These are phyloP conservation scores for Echinops telfairi DNA, from an alignment of 2,113 vertebrate genomes.

Conservation along the genomic window DNA sequence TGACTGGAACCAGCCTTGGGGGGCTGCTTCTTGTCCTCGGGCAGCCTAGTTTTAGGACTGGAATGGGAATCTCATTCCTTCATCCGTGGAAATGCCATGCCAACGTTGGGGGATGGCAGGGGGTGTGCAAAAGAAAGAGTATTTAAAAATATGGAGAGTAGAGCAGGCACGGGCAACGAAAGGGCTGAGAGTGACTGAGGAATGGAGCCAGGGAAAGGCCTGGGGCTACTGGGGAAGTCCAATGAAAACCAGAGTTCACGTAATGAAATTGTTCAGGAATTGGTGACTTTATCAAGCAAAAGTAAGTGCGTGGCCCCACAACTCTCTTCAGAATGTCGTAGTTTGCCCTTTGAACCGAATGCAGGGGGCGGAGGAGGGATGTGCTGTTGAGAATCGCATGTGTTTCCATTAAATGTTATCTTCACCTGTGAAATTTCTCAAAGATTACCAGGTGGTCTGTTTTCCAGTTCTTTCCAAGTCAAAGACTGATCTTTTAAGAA, in stretches of 20 bases:
- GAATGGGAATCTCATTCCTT: background rate
- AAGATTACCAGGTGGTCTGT: background rate
- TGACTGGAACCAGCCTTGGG: background rate
- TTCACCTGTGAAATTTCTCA: constrained; percentile 34
- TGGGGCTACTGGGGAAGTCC: background rate
- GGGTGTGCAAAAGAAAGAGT: background rate
- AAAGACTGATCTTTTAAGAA: background rate
- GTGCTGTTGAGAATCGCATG: background rate
- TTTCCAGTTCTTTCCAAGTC: constrained; percentile 12
- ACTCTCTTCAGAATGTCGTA: background rate
- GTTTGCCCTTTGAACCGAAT: constrained; percentile 54
- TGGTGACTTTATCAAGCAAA: background rate
- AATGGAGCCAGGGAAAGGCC: background rate
- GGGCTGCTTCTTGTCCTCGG: background rate
- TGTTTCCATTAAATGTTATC: background rate
- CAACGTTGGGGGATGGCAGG: background rate
- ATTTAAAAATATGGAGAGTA: background rate
- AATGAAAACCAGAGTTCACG: background rate
- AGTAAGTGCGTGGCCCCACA: background rate
- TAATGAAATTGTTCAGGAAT: background rate
- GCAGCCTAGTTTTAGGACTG: background rate
- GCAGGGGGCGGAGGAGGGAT: background rate
- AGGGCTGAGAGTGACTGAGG: background rate
- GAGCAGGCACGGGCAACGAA: background rate
- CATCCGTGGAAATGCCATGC: background rate